Conservation (phyloP, 2,113 vertebrate species). For the Petaurus breviceps region DNA sequence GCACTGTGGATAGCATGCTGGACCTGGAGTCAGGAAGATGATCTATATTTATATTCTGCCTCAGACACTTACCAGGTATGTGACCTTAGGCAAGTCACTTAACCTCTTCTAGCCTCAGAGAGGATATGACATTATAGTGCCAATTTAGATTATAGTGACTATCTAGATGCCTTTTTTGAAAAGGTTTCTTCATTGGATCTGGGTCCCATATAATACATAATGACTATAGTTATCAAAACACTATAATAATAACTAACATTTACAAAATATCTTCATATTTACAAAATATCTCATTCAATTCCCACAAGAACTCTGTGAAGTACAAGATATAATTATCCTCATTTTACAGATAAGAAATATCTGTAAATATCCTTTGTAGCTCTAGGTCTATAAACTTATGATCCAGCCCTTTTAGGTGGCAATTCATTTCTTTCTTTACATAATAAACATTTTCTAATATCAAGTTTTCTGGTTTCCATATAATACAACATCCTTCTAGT, state of each 20-base stretch:
- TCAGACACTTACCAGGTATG: rapidly evolving
- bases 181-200: rapidly evolving
- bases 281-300: not conserved
- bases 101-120: not conserved
- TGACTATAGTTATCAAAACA: rapidly evolving
- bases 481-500: rapidly evolving
- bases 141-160: too few relatives aligned
- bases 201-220: rapidly evolving
- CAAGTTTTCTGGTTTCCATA: rapidly evolving
- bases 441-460: not conserved
- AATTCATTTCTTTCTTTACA: not conserved
- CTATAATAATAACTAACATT: not conserved
- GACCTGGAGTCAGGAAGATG: not conserved
- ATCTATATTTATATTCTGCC: not conserved
- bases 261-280: not conserved
- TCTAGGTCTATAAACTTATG: not conserved
- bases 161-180: not conserved
- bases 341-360: not conserved
- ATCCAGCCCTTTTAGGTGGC: not conserved
- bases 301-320: not conserved
- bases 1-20: not conserved
- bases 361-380: too few relatives aligned
- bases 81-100: not conserved
- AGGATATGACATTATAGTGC: too few relatives aligned
- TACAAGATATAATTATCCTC: rapidly evolving